phyloP scores from a whole-genome alignment of 2,113 vertebrate genomes.

The Heloderma charlesbogerti region DNA sequence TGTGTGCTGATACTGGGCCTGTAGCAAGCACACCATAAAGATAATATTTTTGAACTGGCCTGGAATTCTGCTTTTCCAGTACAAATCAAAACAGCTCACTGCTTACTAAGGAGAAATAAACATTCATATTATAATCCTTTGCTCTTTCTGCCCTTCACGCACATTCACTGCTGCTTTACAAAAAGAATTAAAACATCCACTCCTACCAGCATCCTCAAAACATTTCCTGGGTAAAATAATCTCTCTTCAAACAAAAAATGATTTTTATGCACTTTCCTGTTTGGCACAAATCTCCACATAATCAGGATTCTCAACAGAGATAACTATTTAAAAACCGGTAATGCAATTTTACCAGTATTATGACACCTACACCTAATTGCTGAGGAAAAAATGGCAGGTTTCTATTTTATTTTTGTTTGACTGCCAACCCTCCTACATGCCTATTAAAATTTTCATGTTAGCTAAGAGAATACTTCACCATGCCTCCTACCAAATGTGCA shows the following conservation, averaged over 20 bases:
- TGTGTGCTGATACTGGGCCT: neutral
- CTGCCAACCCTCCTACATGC: neutral
- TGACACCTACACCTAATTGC: constrained; percentile 57
- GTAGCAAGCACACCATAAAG: neutral
- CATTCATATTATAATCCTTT: neutral
- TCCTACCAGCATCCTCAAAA: constrained; percentile 1
- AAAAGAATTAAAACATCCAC: constrained; percentile 11
- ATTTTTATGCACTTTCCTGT: constrained; percentile 45
- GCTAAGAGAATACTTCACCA: constrained; percentile 24
- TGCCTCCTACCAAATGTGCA: neutral
- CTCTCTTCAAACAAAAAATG: constrained; percentile 19
- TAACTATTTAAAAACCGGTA: constrained; percentile 61
- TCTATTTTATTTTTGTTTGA: constrained; percentile 25
- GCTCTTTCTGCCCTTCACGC: neutral
- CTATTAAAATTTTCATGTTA: constrained; percentile 17
- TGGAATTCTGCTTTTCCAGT: neutral
- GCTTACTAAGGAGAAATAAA: constrained; percentile 9
- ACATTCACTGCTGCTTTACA: neutral
- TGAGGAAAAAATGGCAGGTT: constrained; percentile 52
- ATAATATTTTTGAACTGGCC: neutral
- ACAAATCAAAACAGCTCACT: neutral
- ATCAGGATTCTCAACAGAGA: constrained; percentile 55
- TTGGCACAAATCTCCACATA: constrained; percentile 57
- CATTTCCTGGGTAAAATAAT: constrained; percentile 17
- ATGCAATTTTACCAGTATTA: constrained; percentile 54